phyloP scores from a whole-genome alignment of 1,140 invertebrate genomes.

The Episyrphus balteatus region DNA sequence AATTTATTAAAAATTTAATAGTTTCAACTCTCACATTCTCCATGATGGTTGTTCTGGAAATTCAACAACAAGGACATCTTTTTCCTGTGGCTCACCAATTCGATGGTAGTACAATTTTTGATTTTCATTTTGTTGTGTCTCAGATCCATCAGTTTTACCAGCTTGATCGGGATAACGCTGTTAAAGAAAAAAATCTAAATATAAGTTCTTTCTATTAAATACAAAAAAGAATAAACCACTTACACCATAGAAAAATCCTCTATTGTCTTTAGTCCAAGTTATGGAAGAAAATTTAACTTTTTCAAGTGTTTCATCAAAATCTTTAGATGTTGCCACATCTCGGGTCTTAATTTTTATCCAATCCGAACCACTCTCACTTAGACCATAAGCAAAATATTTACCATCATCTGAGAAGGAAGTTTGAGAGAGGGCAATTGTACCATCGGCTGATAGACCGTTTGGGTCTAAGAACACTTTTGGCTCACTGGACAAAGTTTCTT shows the following conservation, averaged over 20 bases:
- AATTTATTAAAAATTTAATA: background rate
- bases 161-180: slow-evolving; percentile 56
- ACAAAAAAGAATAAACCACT: slow-evolving; percentile 17
- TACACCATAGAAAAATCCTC: slow-evolving; percentile 91
- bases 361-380: slow-evolving; percentile 88
- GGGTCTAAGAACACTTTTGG: slow-evolving; percentile 89
- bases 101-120: slow-evolving; percentile 93
- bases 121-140: slow-evolving; percentile 74
- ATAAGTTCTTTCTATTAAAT: background rate
- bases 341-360: slow-evolving; percentile 87
- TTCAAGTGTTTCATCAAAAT: slow-evolving; percentile 78
- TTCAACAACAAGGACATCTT: slow-evolving; percentile 83
- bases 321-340: slow-evolving; percentile 65
- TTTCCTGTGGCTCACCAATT: slow-evolving; percentile 72
- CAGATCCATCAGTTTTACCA: slow-evolving; percentile 77
- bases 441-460: slow-evolving; percentile 85
- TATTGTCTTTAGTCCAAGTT: slow-evolving; percentile 91
- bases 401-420: slow-evolving; percentile 86
- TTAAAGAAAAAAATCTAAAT: background rate
- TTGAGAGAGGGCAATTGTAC: slow-evolving; percentile 73
- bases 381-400: slow-evolving; percentile 76
- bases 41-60: slow-evolving; percentile 86
- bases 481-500: slow-evolving; percentile 69
- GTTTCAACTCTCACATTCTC: slow-evolving; percentile 62
- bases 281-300: slow-evolving; percentile 86